Base-by-base conservation (phyloP, 2,888 invertebrate genomes). In the Zhuqinia jingwanae region DNA sequence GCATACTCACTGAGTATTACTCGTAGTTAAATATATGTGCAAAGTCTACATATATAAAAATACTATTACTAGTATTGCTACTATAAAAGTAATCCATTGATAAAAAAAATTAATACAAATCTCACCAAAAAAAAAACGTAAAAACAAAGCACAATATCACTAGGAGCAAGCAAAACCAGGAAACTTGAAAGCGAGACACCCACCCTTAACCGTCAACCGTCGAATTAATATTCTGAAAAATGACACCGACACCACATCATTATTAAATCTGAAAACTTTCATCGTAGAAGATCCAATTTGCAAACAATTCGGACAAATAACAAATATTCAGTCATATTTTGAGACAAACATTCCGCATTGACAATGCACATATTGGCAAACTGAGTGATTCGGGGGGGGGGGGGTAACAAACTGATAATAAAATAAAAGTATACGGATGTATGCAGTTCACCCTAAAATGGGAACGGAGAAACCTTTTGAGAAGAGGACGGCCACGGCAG, bases 401-500 rank as follows among this genome's bases (percentile, higher is more conserved):
- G 8, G 42, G 58, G 47, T n/a, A 11, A 76, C 47, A 80, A 68
- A 79, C 45, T 81, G 50, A 27, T 22, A 56, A 70, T 22, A 25
- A 25, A 47, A 50, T 70, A 6, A 10, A 22, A 22, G 6, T 70
- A 25, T 22, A n/a, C n/a, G n/a, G n/a, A n/a, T n/a, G n/a, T n/a
- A n/a, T n/a, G n/a, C 20, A 22, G 22, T 58, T n/a, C n/a, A 65
- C 27, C 42, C 10, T 22, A 53, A 75, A 53, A 53, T 20, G 15
- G 11, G n/a, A n/a, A 36, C 8, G 53, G n/a, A 50, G 27, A 56
- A 45, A 90, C 90, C 89, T 90, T 89, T 83, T 79, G 76, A 60
- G 88, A 68, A 73, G 89, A 87, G 30, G 88, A 73, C 80, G 89
- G 89, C 75, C 88, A 73, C 78, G 89, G 89, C 75, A 84, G 86